Evolutionary conservation across 2,113 vertebrate genomes (phyloP).

Genomic region (Gallinago paraguaiae): DNA sequence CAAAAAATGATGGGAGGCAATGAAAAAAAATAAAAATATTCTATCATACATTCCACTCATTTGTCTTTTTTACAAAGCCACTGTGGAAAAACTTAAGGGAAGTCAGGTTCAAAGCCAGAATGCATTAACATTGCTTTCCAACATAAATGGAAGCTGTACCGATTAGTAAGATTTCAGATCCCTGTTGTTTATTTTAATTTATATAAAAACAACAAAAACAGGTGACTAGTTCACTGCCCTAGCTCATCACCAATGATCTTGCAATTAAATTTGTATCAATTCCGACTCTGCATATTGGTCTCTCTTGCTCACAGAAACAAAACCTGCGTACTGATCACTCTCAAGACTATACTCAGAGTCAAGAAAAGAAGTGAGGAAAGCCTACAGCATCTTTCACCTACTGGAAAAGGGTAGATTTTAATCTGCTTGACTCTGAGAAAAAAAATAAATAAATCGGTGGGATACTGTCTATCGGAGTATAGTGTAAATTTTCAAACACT

Average conservation of each 20-base stretch:
- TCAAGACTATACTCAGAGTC: neutral
- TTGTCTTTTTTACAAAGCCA: neutral
- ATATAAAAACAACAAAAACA: neutral
- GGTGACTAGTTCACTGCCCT: rapidly evolving
- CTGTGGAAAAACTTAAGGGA: neutral
- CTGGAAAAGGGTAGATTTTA: neutral
- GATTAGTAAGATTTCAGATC: neutral
- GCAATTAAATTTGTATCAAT: neutral
- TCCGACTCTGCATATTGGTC: neutral
- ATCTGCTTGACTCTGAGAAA: rapidly evolving
- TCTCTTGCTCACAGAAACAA: neutral
- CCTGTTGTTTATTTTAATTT: neutral
- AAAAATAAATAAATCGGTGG: neutral
- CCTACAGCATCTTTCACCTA: neutral
- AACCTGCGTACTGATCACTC: neutral
- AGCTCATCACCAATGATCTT: neutral
- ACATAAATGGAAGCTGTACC: neutral
- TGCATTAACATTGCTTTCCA: neutral
- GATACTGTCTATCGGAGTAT: neutral
- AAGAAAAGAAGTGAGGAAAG: neutral
- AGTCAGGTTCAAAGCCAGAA: neutral
- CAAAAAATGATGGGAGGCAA: neutral
- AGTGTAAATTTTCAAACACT: neutral
- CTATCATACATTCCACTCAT: neutral
- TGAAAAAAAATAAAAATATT: neutral